Conservation (phyloP, 2,888 invertebrate genomes). For the Celastrina argiolus region DNA sequence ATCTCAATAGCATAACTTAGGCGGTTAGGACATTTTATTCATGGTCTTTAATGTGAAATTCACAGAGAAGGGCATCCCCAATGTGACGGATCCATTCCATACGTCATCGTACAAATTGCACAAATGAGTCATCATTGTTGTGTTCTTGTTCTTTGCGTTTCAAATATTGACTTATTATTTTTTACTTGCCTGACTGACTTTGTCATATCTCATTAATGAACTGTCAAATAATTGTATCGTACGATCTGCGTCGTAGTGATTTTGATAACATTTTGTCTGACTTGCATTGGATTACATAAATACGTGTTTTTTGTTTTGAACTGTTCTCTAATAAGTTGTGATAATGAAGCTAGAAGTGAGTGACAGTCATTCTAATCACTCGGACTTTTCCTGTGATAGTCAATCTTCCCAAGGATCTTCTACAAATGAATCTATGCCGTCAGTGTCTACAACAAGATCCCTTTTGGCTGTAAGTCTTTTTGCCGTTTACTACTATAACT, state of each 20-base stretch:
- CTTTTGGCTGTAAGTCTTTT: slow-evolving; percentile 41
- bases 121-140: slow-evolving; percentile 73
- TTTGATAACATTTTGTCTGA: slow-evolving; percentile 27
- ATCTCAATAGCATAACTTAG: slow-evolving; percentile 38
- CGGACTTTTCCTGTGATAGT: slow-evolving; percentile 79
- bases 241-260: slow-evolving; percentile 38
- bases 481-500: background rate
- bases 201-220: slow-evolving; percentile 41
- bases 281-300: slow-evolving; percentile 23
- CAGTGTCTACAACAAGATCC: slow-evolving; percentile 57
- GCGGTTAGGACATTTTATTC: slow-evolving; percentile 56
- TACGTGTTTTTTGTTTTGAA: slow-evolving; percentile 40
- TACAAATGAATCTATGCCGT: slow-evolving; percentile 65
- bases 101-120: slow-evolving; percentile 62
- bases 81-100: slow-evolving; percentile 54
- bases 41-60: slow-evolving; percentile 41
- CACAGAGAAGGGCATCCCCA: slow-evolving; percentile 73
- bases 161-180: slow-evolving; percentile 45
- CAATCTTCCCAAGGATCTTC: slow-evolving; percentile 78
- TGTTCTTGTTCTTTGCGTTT: slow-evolving; percentile 55
- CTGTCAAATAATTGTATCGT: slow-evolving; percentile 50
- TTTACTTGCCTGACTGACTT: slow-evolving; percentile 27
- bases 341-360: slow-evolving; percentile 80
- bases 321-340: slow-evolving; percentile 52
- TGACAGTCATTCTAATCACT: slow-evolving; percentile 79